phyloP scores from a whole-genome alignment of 1,140 invertebrate genomes.

The Campoletis sonorensis region DNA sequence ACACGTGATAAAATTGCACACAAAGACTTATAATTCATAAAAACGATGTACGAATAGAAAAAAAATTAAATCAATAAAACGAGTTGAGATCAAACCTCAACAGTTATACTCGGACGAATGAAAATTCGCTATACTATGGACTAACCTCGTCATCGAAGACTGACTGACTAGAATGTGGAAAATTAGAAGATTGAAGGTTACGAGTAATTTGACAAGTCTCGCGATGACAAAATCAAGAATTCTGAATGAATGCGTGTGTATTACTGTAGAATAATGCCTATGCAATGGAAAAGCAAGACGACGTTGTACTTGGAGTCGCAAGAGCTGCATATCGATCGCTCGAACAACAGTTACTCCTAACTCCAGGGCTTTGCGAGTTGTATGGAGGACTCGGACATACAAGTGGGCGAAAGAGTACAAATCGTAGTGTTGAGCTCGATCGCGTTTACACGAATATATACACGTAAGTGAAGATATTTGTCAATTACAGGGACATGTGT shows the following conservation, averaged over 20 bases:
- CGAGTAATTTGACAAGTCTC: background rate
- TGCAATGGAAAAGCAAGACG: background rate
- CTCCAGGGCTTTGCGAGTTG: background rate
- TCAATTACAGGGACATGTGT: too few relatives aligned
- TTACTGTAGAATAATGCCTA: background rate
- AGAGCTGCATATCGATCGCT: slow-evolving; percentile 22
- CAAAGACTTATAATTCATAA: too few relatives aligned
- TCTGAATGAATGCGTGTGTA: background rate
- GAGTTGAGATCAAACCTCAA: too few relatives aligned
- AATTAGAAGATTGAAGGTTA: too few relatives aligned
- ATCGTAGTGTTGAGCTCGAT: slow-evolving; percentile 5
- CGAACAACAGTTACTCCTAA: slow-evolving; percentile 16
- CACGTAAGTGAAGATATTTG: too few relatives aligned
- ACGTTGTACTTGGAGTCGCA: background rate
- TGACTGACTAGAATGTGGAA: too few relatives aligned
- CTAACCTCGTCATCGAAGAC: too few relatives aligned
- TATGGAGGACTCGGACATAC: background rate
- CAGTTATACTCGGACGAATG: too few relatives aligned
- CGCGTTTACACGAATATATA: background rate
- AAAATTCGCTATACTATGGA: too few relatives aligned
- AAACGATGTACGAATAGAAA: too few relatives aligned
- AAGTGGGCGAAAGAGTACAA: slow-evolving; percentile 19
- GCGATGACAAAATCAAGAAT: background rate
- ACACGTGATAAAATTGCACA: too few relatives aligned
- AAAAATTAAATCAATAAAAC: too few relatives aligned